Evolutionary conservation across 1,140 invertebrate genomes (phyloP).

Genomic region (Nephotettix cincticeps): DNA sequence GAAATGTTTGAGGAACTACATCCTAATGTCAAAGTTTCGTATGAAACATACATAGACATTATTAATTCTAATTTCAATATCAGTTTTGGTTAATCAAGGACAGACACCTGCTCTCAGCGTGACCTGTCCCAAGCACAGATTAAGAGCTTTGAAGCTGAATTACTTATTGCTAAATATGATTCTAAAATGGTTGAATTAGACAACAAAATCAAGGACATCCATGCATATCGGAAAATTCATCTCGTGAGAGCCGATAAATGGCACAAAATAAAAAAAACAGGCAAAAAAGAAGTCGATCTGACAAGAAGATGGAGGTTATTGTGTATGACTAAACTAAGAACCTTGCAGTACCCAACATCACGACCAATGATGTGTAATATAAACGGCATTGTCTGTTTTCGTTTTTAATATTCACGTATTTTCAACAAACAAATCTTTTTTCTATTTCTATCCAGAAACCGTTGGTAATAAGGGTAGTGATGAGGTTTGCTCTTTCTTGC

Average conservation of each 20-base stretch:
- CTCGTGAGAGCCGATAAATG: neutral
- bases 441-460: conserved; percentile 27
- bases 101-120: conserved; percentile 39
- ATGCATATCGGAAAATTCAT: neutral
- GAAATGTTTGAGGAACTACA: neutral
- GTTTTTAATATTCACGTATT: conserved; percentile 25
- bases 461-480: conserved; percentile 27
- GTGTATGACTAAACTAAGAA: conserved; percentile 19
- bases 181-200: neutral
- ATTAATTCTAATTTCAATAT: conserved; percentile 39
- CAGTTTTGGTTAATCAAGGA: conserved; percentile 39
- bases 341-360: conserved; percentile 23
- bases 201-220: neutral
- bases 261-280: neutral
- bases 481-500: conserved; percentile 26
- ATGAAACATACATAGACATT: conserved; percentile 27
- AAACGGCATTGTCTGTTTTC: conserved; percentile 8
- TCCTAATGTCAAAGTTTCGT: neutral
- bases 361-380: conserved; percentile 23
- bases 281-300: neutral
- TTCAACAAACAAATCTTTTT: conserved; percentile 1
- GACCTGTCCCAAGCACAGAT: conserved; percentile 23
- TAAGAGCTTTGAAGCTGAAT: neutral
- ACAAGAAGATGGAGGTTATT: neutral
- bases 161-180: neutral